phyloP scores from a whole-genome alignment of 2,888 invertebrate genomes.

The Heliconius sara region DNA sequence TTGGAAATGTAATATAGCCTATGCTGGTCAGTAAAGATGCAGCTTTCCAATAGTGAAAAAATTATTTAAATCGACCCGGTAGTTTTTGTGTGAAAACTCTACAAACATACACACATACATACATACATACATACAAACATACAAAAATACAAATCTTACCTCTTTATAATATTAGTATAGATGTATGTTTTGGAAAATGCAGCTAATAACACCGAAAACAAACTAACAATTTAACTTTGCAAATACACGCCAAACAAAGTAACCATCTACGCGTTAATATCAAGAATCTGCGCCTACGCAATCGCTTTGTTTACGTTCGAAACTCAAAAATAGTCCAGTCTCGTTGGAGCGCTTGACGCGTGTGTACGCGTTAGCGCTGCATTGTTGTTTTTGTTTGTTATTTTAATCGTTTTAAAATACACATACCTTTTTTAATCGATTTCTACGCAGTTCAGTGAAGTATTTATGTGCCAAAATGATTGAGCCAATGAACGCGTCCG shows the following conservation, averaged over 20 bases:
- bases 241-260: slow-evolving; percentile 29
- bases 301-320: slow-evolving; percentile 61
- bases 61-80: too few relatives aligned
- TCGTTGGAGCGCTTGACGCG: slow-evolving; percentile 58
- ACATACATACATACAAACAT: too few relatives aligned
- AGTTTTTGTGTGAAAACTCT: too few relatives aligned
- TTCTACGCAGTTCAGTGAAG: slow-evolving; percentile 44
- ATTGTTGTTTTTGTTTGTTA: not conserved
- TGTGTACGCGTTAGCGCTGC: slow-evolving; percentile 54
- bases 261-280: slow-evolving; percentile 43
- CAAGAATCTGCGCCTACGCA: slow-evolving; percentile 51
- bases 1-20: too few relatives aligned
- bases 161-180: too few relatives aligned
- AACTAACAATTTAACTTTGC: not conserved
- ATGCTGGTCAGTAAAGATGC: too few relatives aligned
- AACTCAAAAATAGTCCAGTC: slow-evolving; percentile 64
- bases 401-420: slow-evolving; percentile 37
- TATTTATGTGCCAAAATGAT: slow-evolving; percentile 56
- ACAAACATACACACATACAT: too few relatives aligned
- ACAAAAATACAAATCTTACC: too few relatives aligned
- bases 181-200: slow-evolving; percentile 10
- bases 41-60: too few relatives aligned
- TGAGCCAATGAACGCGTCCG: slow-evolving; percentile 57
- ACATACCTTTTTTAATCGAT: slow-evolving; percentile 21
- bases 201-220: not conserved